phyloP scores from a whole-genome alignment of 2,888 invertebrate genomes.

The Anagyrus pseudococci region DNA sequence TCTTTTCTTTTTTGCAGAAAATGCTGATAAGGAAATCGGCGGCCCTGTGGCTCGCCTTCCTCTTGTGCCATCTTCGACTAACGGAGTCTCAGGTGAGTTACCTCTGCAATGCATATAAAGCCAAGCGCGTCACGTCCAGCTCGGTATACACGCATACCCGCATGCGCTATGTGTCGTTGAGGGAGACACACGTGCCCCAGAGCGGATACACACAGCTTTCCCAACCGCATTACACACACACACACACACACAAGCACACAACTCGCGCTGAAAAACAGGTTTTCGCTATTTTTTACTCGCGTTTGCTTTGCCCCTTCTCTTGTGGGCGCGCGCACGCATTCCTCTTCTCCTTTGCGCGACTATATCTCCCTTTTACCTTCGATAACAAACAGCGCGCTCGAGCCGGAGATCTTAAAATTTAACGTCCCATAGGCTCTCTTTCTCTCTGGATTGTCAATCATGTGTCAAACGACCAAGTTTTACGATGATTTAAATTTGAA shows the following conservation, averaged over 20 bases:
- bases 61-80: conserved; percentile 67
- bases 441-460: too few relatives aligned
- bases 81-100: conserved; percentile 70
- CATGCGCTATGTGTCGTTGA: too few relatives aligned
- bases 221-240: neutral
- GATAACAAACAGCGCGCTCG: neutral
- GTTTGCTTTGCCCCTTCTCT: conserved; percentile 12
- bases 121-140: too few relatives aligned
- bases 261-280: conserved; percentile 33
- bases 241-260: conserved; percentile 5
- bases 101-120: too few relatives aligned
- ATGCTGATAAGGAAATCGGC: conserved; percentile 79
- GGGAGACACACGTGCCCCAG: neutral
- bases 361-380: neutral
- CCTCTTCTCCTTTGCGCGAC: neutral
- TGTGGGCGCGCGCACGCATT: neutral
- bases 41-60: conserved; percentile 71
- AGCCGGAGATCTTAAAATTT: neutral
- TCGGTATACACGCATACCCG: neutral
- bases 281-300: conserved; percentile 33
- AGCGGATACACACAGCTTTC: neutral
- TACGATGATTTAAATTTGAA: too few relatives aligned
- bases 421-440: too few relatives aligned
- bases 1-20: conserved; percentile 67
- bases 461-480: too few relatives aligned